phyloP scores from a whole-genome alignment of 2,797 vertebrate species.

The Rallus crepitans region DNA sequence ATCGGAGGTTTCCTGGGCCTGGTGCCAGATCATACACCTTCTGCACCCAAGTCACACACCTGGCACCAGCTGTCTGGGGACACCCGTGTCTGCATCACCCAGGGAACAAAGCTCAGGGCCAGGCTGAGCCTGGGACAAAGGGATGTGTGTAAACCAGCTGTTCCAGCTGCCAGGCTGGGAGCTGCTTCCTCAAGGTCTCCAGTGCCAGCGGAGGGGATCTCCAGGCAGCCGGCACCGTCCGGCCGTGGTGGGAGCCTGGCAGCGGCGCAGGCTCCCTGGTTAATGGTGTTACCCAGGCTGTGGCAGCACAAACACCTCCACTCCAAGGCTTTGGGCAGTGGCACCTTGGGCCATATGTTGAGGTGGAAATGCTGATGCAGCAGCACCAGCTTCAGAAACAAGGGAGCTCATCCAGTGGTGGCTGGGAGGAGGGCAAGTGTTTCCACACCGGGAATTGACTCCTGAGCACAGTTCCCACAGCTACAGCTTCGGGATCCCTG shows the following conservation, averaged over 20 bases:
- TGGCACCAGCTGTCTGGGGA: background rate
- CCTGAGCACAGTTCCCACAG: background rate
- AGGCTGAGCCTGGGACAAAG: background rate
- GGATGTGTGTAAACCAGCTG: fast-evolving
- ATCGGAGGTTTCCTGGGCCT: background rate
- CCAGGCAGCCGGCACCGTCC: background rate
- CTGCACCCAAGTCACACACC: background rate
- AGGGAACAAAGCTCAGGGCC: background rate
- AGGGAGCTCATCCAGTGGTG: background rate
- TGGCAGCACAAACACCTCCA: background rate
- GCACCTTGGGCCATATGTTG: background rate
- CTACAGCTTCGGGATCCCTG: background rate
- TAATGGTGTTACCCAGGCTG: fast-evolving
- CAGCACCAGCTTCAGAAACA: background rate
- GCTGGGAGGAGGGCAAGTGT: background rate
- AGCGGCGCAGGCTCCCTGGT: background rate
- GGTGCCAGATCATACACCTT: background rate
- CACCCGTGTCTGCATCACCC: fast-evolving
- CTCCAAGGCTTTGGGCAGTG: background rate
- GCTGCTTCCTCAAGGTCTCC: background rate
- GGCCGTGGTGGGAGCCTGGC: background rate
- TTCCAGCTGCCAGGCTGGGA: background rate
- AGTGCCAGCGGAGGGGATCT: background rate
- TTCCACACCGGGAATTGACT: background rate
- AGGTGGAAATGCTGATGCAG: background rate